phyloP scores from a whole-genome alignment of 2,888 invertebrate genomes.

The Drosophila leonis region DNA sequence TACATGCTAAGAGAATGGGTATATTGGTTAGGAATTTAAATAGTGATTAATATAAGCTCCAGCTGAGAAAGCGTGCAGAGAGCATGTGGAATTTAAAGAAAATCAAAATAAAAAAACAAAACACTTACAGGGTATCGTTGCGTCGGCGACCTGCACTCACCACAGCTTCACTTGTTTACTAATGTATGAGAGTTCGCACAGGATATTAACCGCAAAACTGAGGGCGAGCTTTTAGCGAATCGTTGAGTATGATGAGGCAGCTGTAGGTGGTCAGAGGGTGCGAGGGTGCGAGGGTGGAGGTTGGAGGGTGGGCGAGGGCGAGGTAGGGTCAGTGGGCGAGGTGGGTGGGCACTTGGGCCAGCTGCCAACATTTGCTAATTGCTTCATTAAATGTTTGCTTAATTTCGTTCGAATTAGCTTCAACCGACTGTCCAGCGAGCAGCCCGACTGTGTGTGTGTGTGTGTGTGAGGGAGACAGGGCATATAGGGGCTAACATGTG shows the following conservation, averaged over 20 bases:
- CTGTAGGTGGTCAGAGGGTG: neutral
- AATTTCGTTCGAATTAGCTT: conserved; percentile 79
- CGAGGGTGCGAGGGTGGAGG: neutral
- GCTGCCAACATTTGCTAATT: conserved; percentile 74
- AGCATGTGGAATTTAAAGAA: neutral
- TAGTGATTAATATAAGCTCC: neutral
- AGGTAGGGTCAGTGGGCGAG: neutral
- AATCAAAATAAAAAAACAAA: neutral
- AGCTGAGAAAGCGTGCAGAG: too few relatives aligned
- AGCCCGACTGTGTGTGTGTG: neutral
- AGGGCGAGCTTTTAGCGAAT: conserved; percentile 36
- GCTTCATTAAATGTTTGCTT: conserved; percentile 81
- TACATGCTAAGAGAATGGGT: neutral
- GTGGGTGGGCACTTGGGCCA: conserved; percentile 28
- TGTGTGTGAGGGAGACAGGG: neutral
- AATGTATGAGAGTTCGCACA: conserved; percentile 64
- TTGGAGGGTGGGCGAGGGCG: neutral
- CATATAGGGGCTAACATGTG: conserved; percentile 16
- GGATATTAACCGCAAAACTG: conserved; percentile 68
- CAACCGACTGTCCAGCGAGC: conserved; percentile 26
- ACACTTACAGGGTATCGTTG: conserved; percentile 2
- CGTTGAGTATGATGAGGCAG: neutral
- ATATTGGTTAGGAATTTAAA: neutral
- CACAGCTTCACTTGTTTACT: conserved; percentile 31
- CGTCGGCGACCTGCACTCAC: neutral